Evolutionary conservation across 1,140 invertebrate species (phyloP).

Genomic region (Micrasema longulum): DNA sequence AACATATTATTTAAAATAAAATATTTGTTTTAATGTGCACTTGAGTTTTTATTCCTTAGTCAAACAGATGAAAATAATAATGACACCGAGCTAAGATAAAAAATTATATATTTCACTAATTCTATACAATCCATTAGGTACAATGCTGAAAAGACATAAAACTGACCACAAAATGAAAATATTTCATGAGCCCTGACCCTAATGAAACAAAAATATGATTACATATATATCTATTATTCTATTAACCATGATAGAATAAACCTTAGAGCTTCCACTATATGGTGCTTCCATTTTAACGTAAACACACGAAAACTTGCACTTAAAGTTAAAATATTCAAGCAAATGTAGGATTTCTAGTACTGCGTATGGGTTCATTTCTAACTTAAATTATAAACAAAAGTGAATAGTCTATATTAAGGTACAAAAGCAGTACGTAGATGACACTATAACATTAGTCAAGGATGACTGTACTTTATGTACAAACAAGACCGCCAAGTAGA

Average conservation of each 20-base stretch:
- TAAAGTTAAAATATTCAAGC: constrained; percentile 30
- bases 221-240: constrained; percentile 35
- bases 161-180: constrained; percentile 53
- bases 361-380: constrained; percentile 14
- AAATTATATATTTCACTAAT: constrained; percentile 56
- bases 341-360: constrained; percentile 32
- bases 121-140: constrained; percentile 54
- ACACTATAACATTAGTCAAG: constrained; percentile 41
- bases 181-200: constrained; percentile 49
- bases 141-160: constrained; percentile 53
- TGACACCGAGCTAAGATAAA: constrained; percentile 51
- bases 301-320: constrained; percentile 39
- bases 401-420: constrained; percentile 40
- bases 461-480: constrained; percentile 42
- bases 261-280: constrained; percentile 12
- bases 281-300: constrained; percentile 33
- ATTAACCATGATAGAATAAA: constrained; percentile 31
- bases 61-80: constrained; percentile 43
- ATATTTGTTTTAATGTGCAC: constrained; percentile 28
- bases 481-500: constrained; percentile 21
- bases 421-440: constrained; percentile 48
- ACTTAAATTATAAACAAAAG: constrained; percentile 26
- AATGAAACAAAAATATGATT: constrained; percentile 41
- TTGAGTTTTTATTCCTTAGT: constrained; percentile 28
- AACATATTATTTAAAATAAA: constrained; percentile 15